phyloP scores from a whole-genome alignment of 2,888 invertebrate genomes.

The Plusia festucae region DNA sequence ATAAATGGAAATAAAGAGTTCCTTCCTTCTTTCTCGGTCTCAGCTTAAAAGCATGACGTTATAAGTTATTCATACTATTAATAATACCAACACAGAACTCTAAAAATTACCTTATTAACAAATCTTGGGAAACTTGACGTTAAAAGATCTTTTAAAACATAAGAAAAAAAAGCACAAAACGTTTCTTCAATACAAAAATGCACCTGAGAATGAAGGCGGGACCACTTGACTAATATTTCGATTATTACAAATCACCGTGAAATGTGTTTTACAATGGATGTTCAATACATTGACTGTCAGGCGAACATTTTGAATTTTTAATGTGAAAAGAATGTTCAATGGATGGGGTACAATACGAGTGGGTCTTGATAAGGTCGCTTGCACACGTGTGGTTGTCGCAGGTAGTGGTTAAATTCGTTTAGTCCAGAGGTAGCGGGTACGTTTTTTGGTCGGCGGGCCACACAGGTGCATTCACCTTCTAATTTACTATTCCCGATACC shows the following conservation, averaged over 20 bases:
- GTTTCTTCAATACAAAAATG: conserved; percentile 88
- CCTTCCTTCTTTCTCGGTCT: background rate
- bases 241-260: conserved; percentile 81
- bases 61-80: conserved; percentile 24
- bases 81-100: conserved; percentile 40
- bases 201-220: conserved; percentile 89
- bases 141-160: conserved; percentile 82
- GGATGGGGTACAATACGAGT: conserved; percentile 49
- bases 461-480: conserved; percentile 86
- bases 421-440: conserved; percentile 85
- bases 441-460: conserved; percentile 84
- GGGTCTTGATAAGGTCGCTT: conserved; percentile 32
- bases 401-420: conserved; percentile 89
- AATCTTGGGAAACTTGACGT: conserved; percentile 85
- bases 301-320: background rate
- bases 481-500: conserved; percentile 86
- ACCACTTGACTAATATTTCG: conserved; percentile 87
- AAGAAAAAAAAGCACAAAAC: conserved; percentile 84
- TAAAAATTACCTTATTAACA: conserved; percentile 80
- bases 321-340: conserved; percentile 56
- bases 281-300: conserved; percentile 59
- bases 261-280: conserved; percentile 43
- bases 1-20: background rate
- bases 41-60: background rate
- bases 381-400: conserved; percentile 76